Evolutionary conservation across 1,140 invertebrate genomes (phyloP), one percentile per base, ranked within the genome.

Genomic region (Drosophila eugracilis): DNA sequence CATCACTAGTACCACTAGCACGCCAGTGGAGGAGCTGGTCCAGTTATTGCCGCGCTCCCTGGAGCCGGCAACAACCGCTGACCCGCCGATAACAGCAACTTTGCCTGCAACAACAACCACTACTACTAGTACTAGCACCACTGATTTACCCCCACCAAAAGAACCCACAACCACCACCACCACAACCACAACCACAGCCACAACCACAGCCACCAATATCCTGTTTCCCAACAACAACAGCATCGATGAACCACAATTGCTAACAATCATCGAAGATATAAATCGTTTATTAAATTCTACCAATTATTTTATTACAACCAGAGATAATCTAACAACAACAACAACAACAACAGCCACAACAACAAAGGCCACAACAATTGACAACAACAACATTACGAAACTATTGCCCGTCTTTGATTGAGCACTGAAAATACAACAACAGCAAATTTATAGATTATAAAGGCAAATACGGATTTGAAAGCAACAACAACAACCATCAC

Each of bases 271-370:
- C 44, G 70, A 72, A 48, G 84, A 91, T 83, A 88, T 91, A 54
- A 91, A 91, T 85, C 90, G 90, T 83, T 77, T 91, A 91, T 89
- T 91, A 90, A 91, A 91, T 72, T 90, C 79, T 90, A 90, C 90
- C 75, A 91, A 91, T 91, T 91, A 91, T 90, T 90, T 91, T 77
- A 91, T 91, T 89, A 91, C 89, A 78, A 91, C 83, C 75, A 91
- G 90, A 91, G 75, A 91, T 85, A 91, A 91, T 79, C 42, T 79
- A 72, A 75, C 75, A 76, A 62, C 86, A 69, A 52, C 83, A 74
- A 22, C 71, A 75, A 65, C 70, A 60, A 42, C 65, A 44, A 78
- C 71, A 60, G 39, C 65, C 44, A 78, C 49, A 37, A 42, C 75
- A 60, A 39, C 84, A 59, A 44, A 48, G 55, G 58, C 58, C 65